A percentile compares a stretch with the other conserved stretches of the same genome.
phyloP scores from a whole-genome alignment of 1,140 invertebrate genomes.

The Asbolus verrucosus region DNA sequence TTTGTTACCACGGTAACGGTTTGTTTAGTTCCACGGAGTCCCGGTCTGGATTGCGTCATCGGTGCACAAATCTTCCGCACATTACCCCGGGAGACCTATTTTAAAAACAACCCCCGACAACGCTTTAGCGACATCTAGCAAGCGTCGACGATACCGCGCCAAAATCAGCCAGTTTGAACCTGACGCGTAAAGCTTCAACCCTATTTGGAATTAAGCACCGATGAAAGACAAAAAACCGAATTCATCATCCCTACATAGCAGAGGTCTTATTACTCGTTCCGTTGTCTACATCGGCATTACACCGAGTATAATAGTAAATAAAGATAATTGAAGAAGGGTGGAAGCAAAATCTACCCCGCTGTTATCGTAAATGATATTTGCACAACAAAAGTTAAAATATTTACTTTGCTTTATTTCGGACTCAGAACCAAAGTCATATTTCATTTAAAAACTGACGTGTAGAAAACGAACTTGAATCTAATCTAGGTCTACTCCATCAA shows the following conservation, averaged over 20 bases:
- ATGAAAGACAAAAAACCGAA: too few species aligned
- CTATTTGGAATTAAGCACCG: too few species aligned
- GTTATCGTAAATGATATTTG: too few species aligned
- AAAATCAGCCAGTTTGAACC: background rate
- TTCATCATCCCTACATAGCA: too few species aligned
- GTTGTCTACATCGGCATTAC: too few species aligned
- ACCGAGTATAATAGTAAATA: too few species aligned
- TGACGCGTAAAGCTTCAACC: background rate
- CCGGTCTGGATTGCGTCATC: conserved; percentile 57
- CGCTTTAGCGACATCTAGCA: conserved; percentile 1
- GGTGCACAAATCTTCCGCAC: conserved; percentile 55
- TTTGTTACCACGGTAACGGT: conserved; percentile 61
- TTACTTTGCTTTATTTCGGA: background rate
- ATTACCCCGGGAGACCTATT: conserved; percentile 48
- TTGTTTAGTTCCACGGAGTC: conserved; percentile 60
- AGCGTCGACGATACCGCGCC: background rate
- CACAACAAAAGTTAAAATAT: background rate
- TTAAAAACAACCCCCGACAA: conserved; percentile 27
- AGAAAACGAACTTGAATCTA: too few species aligned
- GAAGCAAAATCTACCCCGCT: too few species aligned
- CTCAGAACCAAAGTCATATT: background rate
- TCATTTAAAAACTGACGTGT: too few species aligned
- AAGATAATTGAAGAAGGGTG: too few species aligned
- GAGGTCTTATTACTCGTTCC: too few species aligned
- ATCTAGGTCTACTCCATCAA: too few species aligned